Percentiles rank a stretch among this genome's conserved stretches.
phyloP scores from a whole-genome alignment of 2,113 vertebrate genomes.

The Erinaceus europaeus region DNA sequence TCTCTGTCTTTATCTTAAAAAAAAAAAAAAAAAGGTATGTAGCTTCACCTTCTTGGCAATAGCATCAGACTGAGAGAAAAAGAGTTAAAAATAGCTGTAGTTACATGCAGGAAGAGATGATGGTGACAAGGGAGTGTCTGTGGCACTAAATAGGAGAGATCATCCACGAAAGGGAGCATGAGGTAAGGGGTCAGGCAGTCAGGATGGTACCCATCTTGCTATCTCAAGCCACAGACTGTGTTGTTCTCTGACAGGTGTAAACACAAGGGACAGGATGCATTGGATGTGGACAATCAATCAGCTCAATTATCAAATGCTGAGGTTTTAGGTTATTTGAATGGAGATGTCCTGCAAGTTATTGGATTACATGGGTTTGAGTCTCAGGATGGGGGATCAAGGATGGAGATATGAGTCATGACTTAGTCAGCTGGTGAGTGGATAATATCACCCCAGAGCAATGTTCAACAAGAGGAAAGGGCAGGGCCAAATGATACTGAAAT shows the following conservation, averaged over 20 bases:
- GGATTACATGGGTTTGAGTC: neutral
- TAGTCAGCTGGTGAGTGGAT: too few species aligned
- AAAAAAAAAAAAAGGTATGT: neutral
- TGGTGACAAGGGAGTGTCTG: neutral
- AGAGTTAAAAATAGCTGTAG: too few species aligned
- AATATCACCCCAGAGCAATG: too few species aligned
- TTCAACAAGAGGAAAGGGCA: too few species aligned
- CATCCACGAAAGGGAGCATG: too few species aligned
- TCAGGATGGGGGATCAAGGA: neutral
- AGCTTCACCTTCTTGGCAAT: neutral
- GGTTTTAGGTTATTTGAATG: neutral
- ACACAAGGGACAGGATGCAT: neutral
- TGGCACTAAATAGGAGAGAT: neutral
- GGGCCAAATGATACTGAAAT: too few species aligned
- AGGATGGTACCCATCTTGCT: too few species aligned
- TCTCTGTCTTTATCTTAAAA: too few species aligned
- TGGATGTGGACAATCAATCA: too few species aligned
- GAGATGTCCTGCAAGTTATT: neutral
- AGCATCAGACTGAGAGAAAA: neutral
- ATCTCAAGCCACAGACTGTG: neutral
- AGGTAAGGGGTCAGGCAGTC: too few species aligned
- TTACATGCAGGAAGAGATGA: neutral
- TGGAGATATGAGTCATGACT: too few species aligned
- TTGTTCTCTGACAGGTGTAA: neutral
- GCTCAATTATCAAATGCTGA: neutral